Percentiles rank a stretch among this genome's conserved stretches.
Evolutionary conservation across 2,797 vertebrate genomes (phyloP).

Genomic region (Dicrostonyx torquatus): DNA sequence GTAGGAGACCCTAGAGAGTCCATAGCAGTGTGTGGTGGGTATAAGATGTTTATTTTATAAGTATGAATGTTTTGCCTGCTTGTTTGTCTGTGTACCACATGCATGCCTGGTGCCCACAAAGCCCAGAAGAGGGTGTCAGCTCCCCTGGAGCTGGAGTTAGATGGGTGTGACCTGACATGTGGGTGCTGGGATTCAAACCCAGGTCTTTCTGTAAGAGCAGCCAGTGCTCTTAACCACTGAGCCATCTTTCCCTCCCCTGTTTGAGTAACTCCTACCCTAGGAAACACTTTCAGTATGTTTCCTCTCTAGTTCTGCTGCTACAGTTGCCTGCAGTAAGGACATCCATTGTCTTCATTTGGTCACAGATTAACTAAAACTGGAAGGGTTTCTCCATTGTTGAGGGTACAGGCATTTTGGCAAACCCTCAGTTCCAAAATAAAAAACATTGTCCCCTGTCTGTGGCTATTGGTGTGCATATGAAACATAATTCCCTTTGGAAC

Average conservation of each 20-base stretch:
- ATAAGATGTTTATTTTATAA: neutral
- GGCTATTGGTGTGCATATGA: neutral
- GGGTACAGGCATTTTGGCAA: neutral
- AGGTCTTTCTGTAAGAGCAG: neutral
- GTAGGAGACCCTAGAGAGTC: neutral
- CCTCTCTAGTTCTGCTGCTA: neutral
- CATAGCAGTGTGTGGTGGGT: neutral
- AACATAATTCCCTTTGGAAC: neutral
- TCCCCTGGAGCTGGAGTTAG: neutral
- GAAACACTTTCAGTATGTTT: neutral
- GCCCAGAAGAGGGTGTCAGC: neutral
- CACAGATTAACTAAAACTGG: neutral
- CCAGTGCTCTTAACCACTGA: neutral
- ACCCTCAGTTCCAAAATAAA: neutral
- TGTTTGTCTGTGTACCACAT: neutral
- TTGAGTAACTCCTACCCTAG: neutral
- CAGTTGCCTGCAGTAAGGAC: neutral
- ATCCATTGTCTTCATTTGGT: slow-evolving; percentile 7
- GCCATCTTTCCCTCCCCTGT: neutral
- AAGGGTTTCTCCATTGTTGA: neutral
- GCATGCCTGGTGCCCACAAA: neutral
- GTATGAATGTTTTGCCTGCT: neutral
- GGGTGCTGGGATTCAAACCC: neutral
- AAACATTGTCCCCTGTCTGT: neutral
- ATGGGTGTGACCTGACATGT: neutral